Conservation (phyloP, 2,113 vertebrate genomes). For the Poeciliopsis prolifica region DNA sequence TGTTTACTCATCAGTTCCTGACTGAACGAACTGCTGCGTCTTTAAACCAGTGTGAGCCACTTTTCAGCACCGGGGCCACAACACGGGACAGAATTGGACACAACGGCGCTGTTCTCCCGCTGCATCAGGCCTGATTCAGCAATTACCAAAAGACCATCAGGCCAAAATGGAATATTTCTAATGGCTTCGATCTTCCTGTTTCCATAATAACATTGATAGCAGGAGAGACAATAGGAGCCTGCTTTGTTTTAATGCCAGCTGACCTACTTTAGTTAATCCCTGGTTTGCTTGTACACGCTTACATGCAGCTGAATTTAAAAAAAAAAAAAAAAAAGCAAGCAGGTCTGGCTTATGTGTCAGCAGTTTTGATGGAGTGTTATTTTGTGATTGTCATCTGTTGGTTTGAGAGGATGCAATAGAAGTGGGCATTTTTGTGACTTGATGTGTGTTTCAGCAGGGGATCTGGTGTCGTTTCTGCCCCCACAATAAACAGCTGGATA, state of each 20-base stretch:
- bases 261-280: slow-evolving; percentile 40
- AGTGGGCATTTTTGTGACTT: slow-evolving; percentile 2
- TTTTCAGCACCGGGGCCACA: neutral
- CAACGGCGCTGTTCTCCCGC: slow-evolving; percentile 2
- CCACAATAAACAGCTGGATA: neutral
- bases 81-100: slow-evolving; percentile 23
- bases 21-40: neutral
- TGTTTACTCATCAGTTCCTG: neutral
- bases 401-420: neutral
- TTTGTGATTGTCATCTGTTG: neutral
- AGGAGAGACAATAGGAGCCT: slow-evolving; percentile 36
- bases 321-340: neutral
- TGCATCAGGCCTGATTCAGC: slow-evolving; percentile 29
- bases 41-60: neutral
- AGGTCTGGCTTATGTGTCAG: neutral
- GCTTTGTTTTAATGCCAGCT: slow-evolving; percentile 23
- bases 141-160: slow-evolving; percentile 22
- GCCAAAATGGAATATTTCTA: slow-evolving; percentile 39
- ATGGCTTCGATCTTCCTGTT: slow-evolving; percentile 46
- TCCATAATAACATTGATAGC: slow-evolving; percentile 34
- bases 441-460: neutral
- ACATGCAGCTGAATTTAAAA: slow-evolving; percentile 4
- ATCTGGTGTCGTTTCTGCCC: slow-evolving; percentile 8
- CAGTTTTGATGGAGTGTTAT: neutral
- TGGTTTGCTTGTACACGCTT: neutral